phyloP scores from a whole-genome alignment of 2,113 vertebrate species.

The Oplegnathus fasciatus region DNA sequence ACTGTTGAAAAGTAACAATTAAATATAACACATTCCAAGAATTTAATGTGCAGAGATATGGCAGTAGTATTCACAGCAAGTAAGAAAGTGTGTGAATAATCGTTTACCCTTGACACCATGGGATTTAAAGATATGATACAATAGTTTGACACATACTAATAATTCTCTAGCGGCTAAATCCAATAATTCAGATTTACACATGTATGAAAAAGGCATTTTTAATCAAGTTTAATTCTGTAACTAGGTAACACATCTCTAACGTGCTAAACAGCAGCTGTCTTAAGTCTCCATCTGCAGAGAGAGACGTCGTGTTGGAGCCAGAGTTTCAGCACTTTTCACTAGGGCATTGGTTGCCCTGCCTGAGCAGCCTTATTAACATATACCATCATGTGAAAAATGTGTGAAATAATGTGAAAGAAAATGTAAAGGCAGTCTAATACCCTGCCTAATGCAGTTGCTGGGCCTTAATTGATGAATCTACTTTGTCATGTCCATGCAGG shows the following conservation, averaged over 20 bases:
- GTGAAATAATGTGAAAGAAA: conserved; percentile 74
- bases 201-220: background rate
- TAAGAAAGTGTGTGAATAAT: background rate
- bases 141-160: background rate
- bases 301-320: background rate
- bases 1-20: background rate
- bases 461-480: conserved; percentile 76
- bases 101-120: background rate
- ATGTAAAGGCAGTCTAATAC: conserved; percentile 72
- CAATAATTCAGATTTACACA: conserved; percentile 1
- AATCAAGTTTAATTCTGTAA: conserved; percentile 10
- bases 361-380: conserved; percentile 61
- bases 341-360: conserved; percentile 14
- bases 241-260: conserved; percentile 19
- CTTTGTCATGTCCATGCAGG: conserved; percentile 74
- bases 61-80: background rate
- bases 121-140: background rate
- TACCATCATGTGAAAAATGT: conserved; percentile 67
- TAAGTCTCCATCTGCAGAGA: background rate
- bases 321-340: conserved; percentile 26
- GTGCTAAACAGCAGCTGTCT: conserved; percentile 25
- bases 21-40: background rate
- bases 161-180: background rate
- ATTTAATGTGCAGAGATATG: background rate
- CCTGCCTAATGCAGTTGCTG: conserved; percentile 65